A percentile compares a stretch with the other conserved stretches of the same genome.
phyloP scores from a whole-genome alignment of 2,797 vertebrate genomes.

The Poecilia gillii region DNA sequence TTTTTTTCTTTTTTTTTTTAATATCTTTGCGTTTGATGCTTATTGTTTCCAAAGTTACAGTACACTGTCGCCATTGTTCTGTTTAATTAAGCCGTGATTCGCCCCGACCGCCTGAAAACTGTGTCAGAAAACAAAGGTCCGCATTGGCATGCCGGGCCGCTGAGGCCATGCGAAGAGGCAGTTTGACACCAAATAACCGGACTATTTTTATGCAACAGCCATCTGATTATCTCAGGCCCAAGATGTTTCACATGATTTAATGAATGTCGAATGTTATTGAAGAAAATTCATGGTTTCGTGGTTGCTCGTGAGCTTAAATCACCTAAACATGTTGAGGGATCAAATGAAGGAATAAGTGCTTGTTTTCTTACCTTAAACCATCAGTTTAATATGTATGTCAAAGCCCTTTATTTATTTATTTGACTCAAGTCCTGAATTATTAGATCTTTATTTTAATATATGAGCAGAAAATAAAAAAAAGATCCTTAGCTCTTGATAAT shows the following conservation, averaged over 20 bases:
- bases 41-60: constrained; percentile 47
- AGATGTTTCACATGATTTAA: constrained; percentile 67
- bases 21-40: constrained; percentile 32
- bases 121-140: constrained; percentile 81
- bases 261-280: constrained; percentile 50
- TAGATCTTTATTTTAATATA: neutral
- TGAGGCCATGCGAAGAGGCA: constrained; percentile 64
- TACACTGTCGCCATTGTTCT: constrained; percentile 61
- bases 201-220: constrained; percentile 67
- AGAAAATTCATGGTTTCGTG: constrained; percentile 10
- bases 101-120: constrained; percentile 74
- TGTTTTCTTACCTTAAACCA: neutral
- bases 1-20: too few relatives aligned
- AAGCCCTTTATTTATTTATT: neutral
- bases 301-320: neutral
- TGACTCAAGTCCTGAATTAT: neutral
- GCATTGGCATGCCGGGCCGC: constrained; percentile 64
- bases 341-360: neutral
- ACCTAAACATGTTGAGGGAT: neutral
- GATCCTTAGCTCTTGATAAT: neutral
- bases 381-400: neutral
- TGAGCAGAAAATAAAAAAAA: neutral
- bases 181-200: constrained; percentile 71
- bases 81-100: constrained; percentile 79
- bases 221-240: constrained; percentile 58